Evolutionary conservation across 2,113 vertebrate species (phyloP).

Genomic region (Pantherophis guttatus): DNA sequence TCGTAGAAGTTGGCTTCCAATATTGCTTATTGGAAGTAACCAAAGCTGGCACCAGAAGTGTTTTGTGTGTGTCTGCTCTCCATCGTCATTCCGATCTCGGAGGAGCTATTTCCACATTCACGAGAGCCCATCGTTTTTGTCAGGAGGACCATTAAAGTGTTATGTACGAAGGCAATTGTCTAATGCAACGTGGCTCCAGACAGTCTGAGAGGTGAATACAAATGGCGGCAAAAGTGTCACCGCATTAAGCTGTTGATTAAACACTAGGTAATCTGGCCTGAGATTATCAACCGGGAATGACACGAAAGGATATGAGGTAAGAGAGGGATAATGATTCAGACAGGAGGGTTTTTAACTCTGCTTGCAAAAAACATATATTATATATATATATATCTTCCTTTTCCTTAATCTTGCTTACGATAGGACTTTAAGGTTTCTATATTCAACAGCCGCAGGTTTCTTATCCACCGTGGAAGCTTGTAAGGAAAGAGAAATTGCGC

Average conservation of each 20-base stretch:
- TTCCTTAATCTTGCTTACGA: background rate
- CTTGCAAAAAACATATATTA: background rate
- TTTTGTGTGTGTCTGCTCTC: conserved; percentile 67
- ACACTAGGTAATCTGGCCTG: conserved; percentile 57
- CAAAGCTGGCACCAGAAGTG: conserved; percentile 73
- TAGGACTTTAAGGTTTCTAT: conserved; percentile 37
- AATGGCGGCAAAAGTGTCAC: conserved; percentile 54
- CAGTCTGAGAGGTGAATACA: conserved; percentile 74
- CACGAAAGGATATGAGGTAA: background rate
- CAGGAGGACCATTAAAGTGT: conserved; percentile 74
- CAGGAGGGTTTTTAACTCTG: conserved; percentile 8
- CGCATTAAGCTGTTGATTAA: conserved; percentile 70
- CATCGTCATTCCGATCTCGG: conserved; percentile 70
- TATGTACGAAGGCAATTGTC: conserved; percentile 67
- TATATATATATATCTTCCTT: background rate
- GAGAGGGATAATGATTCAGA: background rate
- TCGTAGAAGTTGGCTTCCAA: conserved; percentile 71
- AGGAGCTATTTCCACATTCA: conserved; percentile 59
- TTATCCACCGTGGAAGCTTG: background rate
- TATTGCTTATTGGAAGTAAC: conserved; percentile 75
- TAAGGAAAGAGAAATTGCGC: conserved; percentile 6
- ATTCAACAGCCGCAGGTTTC: conserved; percentile 13
- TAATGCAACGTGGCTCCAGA: conserved; percentile 78
- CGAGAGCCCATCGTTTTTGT: conserved; percentile 40
- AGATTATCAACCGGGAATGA: background rate